These are phyloP conservation scores for Dicyema japonicum DNA, from an alignment of 1,140 invertebrate species.

Conservation along the genomic window DNA sequence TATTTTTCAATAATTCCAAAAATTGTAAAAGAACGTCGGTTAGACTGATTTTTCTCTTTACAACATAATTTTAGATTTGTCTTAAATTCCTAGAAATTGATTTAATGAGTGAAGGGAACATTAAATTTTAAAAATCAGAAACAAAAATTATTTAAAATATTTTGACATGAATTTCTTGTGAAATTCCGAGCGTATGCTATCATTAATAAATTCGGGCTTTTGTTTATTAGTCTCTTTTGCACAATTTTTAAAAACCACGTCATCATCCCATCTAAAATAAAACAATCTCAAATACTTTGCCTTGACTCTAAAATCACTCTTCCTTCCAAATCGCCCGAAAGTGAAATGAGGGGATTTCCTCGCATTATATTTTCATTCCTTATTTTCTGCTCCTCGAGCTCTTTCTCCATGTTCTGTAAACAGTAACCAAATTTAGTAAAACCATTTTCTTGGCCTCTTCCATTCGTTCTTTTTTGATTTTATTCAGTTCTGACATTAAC, in stretches of 20 bases:
- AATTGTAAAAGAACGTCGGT: too few species aligned
- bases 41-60: too few species aligned
- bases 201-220: conserved; percentile 66
- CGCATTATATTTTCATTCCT: conserved; percentile 85
- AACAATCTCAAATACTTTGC: conserved; percentile 1
- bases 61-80: too few species aligned
- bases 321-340: conserved; percentile 22
- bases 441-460: conserved; percentile 39
- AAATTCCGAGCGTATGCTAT: conserved; percentile 80
- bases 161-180: conserved; percentile 98
- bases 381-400: conserved; percentile 72
- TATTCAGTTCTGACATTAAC: conserved; percentile 41
- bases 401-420: conserved; percentile 38
- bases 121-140: too few species aligned
- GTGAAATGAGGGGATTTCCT: conserved; percentile 57
- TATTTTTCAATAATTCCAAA: too few species aligned
- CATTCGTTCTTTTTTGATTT: conserved; percentile 73
- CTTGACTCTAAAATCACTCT: conserved; percentile 51
- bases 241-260: conserved; percentile 99
- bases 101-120: too few species aligned
- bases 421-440: not conserved
- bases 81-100: too few species aligned
- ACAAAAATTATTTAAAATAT: conserved; percentile 70
- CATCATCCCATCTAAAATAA: conserved; percentile 52
- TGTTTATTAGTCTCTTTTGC: conserved; percentile 47